phyloP scores from a whole-genome alignment of 2,113 vertebrate genomes.

The Rhagologus leucostigma region DNA sequence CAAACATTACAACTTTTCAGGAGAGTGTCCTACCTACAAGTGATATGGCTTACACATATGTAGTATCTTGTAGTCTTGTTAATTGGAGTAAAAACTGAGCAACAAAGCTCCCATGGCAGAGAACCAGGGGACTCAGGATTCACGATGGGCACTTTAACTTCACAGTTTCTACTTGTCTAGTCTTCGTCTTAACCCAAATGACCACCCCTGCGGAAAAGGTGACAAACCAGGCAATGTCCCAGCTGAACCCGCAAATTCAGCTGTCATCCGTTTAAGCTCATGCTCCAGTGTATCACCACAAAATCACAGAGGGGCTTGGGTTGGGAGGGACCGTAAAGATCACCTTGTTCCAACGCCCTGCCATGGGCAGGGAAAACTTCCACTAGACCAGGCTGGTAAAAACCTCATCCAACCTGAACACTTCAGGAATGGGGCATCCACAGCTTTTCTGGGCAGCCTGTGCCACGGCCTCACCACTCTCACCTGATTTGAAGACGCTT shows the following conservation, averaged over 20 bases:
- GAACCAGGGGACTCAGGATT: not conserved
- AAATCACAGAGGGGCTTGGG: not conserved
- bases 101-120: not conserved
- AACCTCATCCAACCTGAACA: not conserved
- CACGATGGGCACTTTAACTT: not conserved
- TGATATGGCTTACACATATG: not conserved
- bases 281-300: not conserved
- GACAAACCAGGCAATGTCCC: not conserved
- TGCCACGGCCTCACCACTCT: not conserved
- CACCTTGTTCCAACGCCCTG: accelerated
- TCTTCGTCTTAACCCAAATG: not conserved
- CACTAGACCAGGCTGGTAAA: not conserved
- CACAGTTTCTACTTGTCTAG: not conserved
- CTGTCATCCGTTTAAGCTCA: not conserved
- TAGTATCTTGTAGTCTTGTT: not conserved
- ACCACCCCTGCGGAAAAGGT: not conserved
- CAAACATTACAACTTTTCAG: not conserved
- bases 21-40: not conserved
- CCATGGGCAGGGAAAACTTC: not conserved
- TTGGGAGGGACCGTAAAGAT: not conserved
- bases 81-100: not conserved
- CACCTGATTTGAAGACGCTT: not conserved
- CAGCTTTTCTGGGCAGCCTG: not conserved
- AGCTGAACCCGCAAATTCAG: not conserved
- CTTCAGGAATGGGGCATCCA: not conserved